Conservation (phyloP, 2,797 vertebrate species). For the Alectoris magna region DNA sequence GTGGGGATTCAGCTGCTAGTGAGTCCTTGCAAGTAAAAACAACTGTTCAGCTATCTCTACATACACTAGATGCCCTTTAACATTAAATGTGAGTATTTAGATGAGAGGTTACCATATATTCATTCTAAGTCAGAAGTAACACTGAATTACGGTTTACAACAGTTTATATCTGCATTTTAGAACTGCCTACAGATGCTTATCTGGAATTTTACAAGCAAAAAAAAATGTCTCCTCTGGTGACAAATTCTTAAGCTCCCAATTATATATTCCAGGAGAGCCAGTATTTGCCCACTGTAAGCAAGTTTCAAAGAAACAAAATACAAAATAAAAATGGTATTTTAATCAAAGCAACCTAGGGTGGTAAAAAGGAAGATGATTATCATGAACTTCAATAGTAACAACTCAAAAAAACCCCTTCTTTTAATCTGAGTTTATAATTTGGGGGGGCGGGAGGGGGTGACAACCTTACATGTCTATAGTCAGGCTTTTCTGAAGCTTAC, state of each 20-base stretch:
- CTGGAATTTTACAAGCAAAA: neutral
- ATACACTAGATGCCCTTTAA: neutral
- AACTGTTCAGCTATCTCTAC: neutral
- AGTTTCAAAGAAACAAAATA: neutral
- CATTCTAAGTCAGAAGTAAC: neutral
- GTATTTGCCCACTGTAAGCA: neutral
- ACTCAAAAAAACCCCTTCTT: neutral
- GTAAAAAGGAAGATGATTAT: neutral
- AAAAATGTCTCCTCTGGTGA: neutral
- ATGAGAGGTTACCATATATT: neutral
- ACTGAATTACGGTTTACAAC: neutral
- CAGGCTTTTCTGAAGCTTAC: neutral
- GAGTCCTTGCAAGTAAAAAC: neutral
- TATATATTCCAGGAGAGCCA: conserved; percentile 30
- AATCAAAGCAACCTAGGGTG: neutral
- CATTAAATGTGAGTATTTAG: neutral
- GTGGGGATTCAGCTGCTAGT: neutral
- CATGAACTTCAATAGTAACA: neutral
- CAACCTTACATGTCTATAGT: neutral
- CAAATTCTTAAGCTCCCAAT: neutral
- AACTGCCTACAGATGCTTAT: conserved; percentile 19
- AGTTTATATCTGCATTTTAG: neutral
- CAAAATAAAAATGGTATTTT: neutral
- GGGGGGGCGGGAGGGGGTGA: neutral
- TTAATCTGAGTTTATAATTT: neutral